Base-by-base conservation (phyloP, 2,888 invertebrate species). In the Synergus umbraculus region DNA sequence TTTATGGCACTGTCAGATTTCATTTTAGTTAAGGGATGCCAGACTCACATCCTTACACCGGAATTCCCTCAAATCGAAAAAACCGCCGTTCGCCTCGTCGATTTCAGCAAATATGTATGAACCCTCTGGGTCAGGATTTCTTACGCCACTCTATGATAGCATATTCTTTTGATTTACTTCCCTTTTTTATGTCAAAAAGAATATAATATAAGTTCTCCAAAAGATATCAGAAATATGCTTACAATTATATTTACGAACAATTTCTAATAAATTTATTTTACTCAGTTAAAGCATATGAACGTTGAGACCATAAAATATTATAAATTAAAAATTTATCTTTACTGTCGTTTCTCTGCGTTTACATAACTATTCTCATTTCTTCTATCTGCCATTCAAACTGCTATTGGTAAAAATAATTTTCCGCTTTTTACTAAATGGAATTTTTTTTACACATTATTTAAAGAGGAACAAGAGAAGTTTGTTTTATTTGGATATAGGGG, bases 1-100 rank as follows among this genome's bases (percentile, higher is more conserved):
- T 86, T 85, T 84, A 84, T 77, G 79, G 78, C 82, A 15, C 81
- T 78, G 83, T 85, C 84, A 85, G 83, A 85, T 86, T 85, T 84
- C 83, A 80, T 85, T 86, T 86, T 81, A 86, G 84, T 84, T 84
- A 82, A 85, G 83, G 82, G 82, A 49, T 49, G 15, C 15, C 49
- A 49, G 12, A 49, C 13, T 4, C 49, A 15, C 49, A 49, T 49
- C 15, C 15, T 49, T 49, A 5, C 3, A 49, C 12, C 49, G 49
- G 49, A 49, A 49, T 49, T 49, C 15, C 49, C 13, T 49, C 4
- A 49, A 49, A 49, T 49, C 3, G 49, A 49, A 15, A 49, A 15
- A 49, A 49, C 15, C 15, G 15, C 49, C 49, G 13, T 3, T 15
- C 49, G 15, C 49, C 15, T 49, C 4, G 49, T 49, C 49, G 5